A percentile compares a stretch with the other conserved stretches of the same genome.
Conservation (phyloP, 2,113 vertebrate species). For the Turnix velox region DNA sequence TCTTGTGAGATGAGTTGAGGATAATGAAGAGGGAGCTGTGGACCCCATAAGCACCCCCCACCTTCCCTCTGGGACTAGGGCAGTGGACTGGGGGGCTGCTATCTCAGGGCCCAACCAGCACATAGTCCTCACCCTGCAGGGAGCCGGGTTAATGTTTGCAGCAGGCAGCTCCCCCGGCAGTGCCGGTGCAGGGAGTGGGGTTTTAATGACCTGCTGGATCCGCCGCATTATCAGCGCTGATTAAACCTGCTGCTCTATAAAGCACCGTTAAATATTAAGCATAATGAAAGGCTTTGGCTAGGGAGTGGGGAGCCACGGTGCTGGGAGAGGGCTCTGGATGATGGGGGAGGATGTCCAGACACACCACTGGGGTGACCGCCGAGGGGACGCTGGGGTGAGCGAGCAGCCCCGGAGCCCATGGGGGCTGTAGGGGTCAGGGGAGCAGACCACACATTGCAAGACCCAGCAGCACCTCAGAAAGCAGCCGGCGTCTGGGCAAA, state of each 20-base stretch:
- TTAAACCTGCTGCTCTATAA: constrained; percentile 65
- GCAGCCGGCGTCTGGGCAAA: not conserved
- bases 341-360: fast-evolving
- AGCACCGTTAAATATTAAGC: constrained; percentile 73
- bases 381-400: not conserved
- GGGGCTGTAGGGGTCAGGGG: not conserved
- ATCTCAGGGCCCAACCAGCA: not conserved
- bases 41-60: fast-evolving
- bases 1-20: not conserved
- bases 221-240: constrained; percentile 55
- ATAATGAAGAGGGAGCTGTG: not conserved
- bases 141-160: constrained; percentile 65
- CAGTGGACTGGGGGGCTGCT: not conserved
- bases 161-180: not conserved
- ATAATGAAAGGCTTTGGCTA: not conserved
- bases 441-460: not conserved
- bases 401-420: fast-evolving
- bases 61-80: fast-evolving
- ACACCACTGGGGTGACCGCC: fast-evolving
- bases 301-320: fast-evolving
- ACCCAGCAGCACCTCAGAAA: fast-evolving
- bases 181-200: not conserved
- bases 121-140: not conserved
- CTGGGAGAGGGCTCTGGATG: not conserved
- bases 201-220: constrained; percentile 57